Percentiles rank a stretch among this genome's conserved stretches.
phyloP scores from a whole-genome alignment of 1,140 invertebrate genomes.

The Portunus trituberculatus region DNA sequence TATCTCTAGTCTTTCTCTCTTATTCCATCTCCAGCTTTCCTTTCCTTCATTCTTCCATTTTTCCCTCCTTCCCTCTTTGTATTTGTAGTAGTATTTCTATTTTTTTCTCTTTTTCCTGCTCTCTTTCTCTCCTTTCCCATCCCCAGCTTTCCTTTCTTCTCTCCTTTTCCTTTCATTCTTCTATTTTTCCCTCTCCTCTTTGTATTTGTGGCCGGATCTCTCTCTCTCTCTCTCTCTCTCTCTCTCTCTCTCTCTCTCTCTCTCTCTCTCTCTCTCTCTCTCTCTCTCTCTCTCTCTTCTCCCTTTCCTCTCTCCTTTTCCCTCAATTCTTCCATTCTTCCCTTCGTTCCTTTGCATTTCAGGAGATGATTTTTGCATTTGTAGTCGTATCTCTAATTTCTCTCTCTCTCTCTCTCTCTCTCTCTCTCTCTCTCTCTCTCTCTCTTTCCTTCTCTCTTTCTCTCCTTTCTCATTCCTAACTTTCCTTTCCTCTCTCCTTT shows the following conservation, averaged over 20 bases:
- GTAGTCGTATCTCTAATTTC: neutral
- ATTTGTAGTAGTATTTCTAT: neutral
- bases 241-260: slow-evolving; percentile 28
- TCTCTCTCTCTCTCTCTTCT: neutral
- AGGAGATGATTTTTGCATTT: neutral
- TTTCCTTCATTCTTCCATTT: neutral
- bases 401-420: slow-evolving; percentile 16
- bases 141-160: too few species aligned
- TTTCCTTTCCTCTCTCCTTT: neutral
- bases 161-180: too few species aligned
- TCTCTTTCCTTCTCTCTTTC: neutral
- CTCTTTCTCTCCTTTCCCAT: neutral
- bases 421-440: too few species aligned
- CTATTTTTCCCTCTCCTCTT: too few species aligned
- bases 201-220: too few species aligned
- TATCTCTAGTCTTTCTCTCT: neutral
- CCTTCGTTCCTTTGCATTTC: neutral
- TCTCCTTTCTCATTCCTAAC: neutral
- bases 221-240: slow-evolving; percentile 2
- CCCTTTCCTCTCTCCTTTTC: neutral
- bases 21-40: neutral
- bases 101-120: neutral
- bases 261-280: neutral
- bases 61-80: neutral
- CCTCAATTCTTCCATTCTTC: neutral